These are phyloP conservation scores for Smutsia temminckii DNA, from an alignment of 2,797 vertebrate species.

Conservation along the genomic window DNA sequence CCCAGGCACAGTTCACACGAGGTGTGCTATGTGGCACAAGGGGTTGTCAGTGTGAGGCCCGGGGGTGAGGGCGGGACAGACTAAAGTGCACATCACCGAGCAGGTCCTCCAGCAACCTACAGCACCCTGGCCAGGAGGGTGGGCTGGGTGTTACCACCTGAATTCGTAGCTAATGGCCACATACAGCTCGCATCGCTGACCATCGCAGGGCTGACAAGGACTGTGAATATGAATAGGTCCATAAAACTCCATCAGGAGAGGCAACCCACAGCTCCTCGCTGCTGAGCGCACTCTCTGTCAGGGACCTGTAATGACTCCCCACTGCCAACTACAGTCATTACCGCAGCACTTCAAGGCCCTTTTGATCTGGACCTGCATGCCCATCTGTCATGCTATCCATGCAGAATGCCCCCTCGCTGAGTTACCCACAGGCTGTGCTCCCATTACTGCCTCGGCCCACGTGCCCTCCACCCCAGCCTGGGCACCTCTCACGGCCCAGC, in stretches of 20 bases:
- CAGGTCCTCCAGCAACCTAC: background rate
- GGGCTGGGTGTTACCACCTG: background rate
- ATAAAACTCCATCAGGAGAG: background rate
- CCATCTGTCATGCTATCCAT: fast-evolving
- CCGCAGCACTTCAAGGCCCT: too few species aligned
- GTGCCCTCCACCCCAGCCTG: background rate
- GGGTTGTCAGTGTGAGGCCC: too few species aligned
- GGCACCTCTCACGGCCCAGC: background rate
- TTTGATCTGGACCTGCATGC: fast-evolving
- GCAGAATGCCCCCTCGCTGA: background rate
- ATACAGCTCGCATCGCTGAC: too few species aligned
- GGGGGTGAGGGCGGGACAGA: too few species aligned
- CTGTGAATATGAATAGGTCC: too few species aligned
- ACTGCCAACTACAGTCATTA: background rate
- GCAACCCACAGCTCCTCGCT: background rate
- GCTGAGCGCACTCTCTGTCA: background rate
- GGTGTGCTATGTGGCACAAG: too few species aligned
- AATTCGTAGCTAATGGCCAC: background rate
- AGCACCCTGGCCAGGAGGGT: background rate
- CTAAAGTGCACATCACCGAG: fast-evolving
- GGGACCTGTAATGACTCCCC: background rate
- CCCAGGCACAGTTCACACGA: too few species aligned
- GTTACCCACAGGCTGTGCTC: background rate
- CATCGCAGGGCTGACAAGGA: background rate
- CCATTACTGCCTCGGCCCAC: background rate